Evolutionary conservation across 2,888 invertebrate species (phyloP).

Genomic region (Odontothrips loti): DNA sequence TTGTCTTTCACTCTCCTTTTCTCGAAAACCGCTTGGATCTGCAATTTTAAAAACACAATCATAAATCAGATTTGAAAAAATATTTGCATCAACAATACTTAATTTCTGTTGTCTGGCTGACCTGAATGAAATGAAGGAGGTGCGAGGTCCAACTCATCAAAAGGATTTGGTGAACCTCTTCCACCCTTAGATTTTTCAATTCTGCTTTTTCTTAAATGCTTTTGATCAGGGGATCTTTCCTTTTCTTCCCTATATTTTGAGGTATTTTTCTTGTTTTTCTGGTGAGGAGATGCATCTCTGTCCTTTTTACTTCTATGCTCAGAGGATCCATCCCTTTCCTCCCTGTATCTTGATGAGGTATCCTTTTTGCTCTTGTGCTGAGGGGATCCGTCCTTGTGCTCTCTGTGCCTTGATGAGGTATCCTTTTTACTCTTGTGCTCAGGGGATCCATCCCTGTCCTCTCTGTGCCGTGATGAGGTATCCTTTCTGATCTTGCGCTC

Average conservation of each 20-base stretch:
- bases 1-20: neutral
- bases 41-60: neutral
- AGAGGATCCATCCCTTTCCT: neutral
- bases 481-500: neutral
- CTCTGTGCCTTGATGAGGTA: neutral
- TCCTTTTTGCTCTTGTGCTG: neutral
- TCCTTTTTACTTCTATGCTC: neutral
- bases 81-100: neutral
- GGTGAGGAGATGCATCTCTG: neutral
- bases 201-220: neutral
- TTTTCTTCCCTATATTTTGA: neutral
- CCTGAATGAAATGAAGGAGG: neutral
- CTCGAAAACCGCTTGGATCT: neutral
- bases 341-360: neutral
- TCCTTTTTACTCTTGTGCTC: neutral
- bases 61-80: neutral
- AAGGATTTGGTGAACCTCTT: neutral
- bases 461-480: neutral
- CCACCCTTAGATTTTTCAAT: neutral
- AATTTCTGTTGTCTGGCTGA: neutral
- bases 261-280: neutral
- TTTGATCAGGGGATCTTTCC: neutral
- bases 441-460: neutral
- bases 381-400: neutral
- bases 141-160: slow-evolving; percentile 6